Conservation (phyloP, 2,888 invertebrate genomes). For the Drosophila stalkeri region DNA sequence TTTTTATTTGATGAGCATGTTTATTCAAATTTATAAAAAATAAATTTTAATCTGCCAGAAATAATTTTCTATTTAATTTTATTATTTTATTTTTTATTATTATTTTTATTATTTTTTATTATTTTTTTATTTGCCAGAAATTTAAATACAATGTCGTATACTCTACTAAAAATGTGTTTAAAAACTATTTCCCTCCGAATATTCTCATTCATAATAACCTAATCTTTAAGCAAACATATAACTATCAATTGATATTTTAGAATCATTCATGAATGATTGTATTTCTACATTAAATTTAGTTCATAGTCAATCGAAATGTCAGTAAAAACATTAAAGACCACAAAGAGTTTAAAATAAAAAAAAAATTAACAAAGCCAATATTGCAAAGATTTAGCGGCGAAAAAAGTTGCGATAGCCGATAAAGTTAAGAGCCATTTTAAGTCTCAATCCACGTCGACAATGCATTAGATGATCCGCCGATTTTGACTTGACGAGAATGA, state of each 20-base stretch:
- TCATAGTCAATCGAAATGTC: not conserved
- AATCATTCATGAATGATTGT: not conserved
- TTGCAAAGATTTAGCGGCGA: not conserved
- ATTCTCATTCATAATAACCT: no score
- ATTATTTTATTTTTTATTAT: no score
- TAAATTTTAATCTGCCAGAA: no score
- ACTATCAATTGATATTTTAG: not conserved
- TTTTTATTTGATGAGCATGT: no score
- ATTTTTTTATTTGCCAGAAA: no score
- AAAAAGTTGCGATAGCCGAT: not conserved
- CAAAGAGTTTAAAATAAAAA: not conserved
- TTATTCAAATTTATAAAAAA: no score
- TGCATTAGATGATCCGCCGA: conserved; percentile 1
- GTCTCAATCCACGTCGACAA: not conserved
- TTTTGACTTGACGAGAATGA: not conserved
- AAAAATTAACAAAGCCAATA: not conserved
- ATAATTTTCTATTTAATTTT: no score
- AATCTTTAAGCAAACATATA: no score
- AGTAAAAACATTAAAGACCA: not conserved
- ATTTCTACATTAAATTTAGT: not conserved
- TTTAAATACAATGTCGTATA: no score
- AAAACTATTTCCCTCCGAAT: no score
- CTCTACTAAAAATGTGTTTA: no score
- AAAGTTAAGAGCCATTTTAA: not conserved
- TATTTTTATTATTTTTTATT: no score